Evolutionary conservation across 2,797 vertebrate species (phyloP), one percentile per base, ranked within the genome.

Genomic region (Alcedo quadribrachys): DNA sequence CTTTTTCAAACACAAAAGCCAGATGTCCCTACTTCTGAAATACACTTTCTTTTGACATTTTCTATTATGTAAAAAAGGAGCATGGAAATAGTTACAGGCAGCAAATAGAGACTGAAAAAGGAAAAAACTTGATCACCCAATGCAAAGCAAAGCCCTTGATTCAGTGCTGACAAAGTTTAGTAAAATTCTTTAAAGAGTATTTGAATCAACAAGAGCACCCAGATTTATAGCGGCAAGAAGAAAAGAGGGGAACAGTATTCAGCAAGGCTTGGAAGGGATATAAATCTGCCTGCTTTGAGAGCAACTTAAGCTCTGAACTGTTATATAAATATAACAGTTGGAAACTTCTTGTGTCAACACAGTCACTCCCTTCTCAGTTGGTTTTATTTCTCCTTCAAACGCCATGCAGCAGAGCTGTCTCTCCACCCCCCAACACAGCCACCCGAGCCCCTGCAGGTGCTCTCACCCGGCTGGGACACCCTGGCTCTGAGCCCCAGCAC

Each of bases 241-340:
- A 67, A 65, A 68, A 78, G 92, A 90, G 33, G 42, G 57, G 71
- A 95, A 89, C 57, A 82, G 92, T 75, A 82, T 16, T 69, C 57
- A 90, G 88, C 62, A 70, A 81, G 57, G 55, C 83, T 89, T 87
- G 58, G 76, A 94, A 94, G 58, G 83, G 51, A 87, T 68, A 89
- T 93, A 94, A 93, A 95, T 91, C 92, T 62, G 85, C 76, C 69
- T 50, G 79, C 76, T 83, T 83, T 73, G 48, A 92, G 90, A 94
- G 94, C 81, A 85, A 82, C 84, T 89, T 82, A 81, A 90, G 69
- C 83, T 83, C 86, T 77, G 92, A 87, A 68, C 88, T 85, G 65
- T 66, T 55, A 86, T 35, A 91, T 84, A 91, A 92, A 89, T 53
- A 77, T 8, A 89, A 77, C 84, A 92, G 91, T 91, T 87, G 93